These are phyloP conservation scores for Sciaenops ocellatus DNA, from an alignment of 2,797 vertebrate genomes.

Conservation along the genomic window DNA sequence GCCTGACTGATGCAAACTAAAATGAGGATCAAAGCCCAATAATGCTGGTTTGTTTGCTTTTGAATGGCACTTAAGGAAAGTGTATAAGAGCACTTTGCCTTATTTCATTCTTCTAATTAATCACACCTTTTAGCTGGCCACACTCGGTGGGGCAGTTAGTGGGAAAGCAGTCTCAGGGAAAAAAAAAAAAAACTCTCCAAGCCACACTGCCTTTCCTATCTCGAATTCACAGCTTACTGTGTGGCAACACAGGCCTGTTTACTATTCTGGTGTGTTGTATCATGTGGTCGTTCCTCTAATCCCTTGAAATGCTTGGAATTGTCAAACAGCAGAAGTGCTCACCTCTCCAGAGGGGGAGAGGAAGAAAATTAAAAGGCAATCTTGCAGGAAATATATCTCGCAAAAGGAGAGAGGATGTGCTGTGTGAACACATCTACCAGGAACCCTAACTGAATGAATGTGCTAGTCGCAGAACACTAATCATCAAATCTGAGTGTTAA, in stretches of 20 bases:
- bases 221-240: slow-evolving; percentile 68
- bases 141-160: slow-evolving; percentile 48
- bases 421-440: slow-evolving; percentile 43
- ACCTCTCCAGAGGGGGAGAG: slow-evolving; percentile 60
- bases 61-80: slow-evolving; percentile 50
- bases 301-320: slow-evolving; percentile 72
- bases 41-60: slow-evolving; percentile 32
- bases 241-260: slow-evolving; percentile 67
- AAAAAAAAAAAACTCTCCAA: slow-evolving; percentile 23
- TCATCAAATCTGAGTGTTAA: slow-evolving; percentile 18
- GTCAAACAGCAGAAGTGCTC: slow-evolving; percentile 70
- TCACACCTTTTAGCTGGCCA: slow-evolving; percentile 63
- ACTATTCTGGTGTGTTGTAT: slow-evolving; percentile 73
- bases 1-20: slow-evolving; percentile 36
- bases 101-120: slow-evolving; percentile 70
- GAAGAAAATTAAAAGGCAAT: slow-evolving; percentile 80
- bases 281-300: slow-evolving; percentile 71
- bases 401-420: slow-evolving; percentile 31
- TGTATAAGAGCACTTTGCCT: slow-evolving; percentile 50
- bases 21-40: slow-evolving; percentile 61
- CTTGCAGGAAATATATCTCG: slow-evolving; percentile 73
- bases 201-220: slow-evolving; percentile 52
- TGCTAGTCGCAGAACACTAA: slow-evolving; percentile 28
- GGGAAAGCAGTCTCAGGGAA: slow-evolving; percentile 26
- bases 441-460: slow-evolving; percentile 36